phyloP scores from a whole-genome alignment of 2,113 vertebrate species.

The Hydrolagus affinis region DNA sequence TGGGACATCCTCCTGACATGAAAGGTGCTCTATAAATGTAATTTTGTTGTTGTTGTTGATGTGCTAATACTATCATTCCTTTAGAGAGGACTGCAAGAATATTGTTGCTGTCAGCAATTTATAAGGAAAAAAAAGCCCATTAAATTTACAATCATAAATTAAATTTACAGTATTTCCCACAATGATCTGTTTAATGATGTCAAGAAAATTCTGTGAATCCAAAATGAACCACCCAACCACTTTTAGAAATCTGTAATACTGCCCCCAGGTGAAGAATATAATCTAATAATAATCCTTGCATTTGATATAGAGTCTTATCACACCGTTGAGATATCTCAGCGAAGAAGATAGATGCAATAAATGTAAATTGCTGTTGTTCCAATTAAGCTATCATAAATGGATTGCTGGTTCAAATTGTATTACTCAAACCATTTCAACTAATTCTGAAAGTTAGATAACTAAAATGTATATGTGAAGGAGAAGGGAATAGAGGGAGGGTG shows the following conservation, averaged over 20 bases:
- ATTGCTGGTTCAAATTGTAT: neutral
- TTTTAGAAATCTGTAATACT: no score
- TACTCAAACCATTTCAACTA: neutral
- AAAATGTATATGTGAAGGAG: neutral
- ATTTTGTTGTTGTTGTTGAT: no score
- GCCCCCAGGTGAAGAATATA: no score
- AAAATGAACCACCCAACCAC: constrained; percentile 19
- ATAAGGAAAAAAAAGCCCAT: neutral
- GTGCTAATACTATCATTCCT: neutral
- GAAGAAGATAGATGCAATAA: no score
- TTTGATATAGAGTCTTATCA: no score
- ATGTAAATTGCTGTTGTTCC: no score
- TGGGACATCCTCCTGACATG: no score
- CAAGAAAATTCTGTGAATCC: constrained; percentile 7
- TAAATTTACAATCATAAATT: neutral
- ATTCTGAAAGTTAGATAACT: neutral
- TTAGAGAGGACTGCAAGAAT: neutral
- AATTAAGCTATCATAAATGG: neutral
- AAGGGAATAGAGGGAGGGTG: no score
- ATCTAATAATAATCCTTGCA: no score
- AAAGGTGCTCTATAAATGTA: no score
- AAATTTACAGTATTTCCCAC: constrained; percentile 1
- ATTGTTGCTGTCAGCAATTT: neutral
- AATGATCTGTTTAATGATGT: constrained; percentile 25
- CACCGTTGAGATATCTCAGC: no score